Evolutionary conservation across 1,140 invertebrate genomes (phyloP).

Genomic region (Drosophila bocqueti): DNA sequence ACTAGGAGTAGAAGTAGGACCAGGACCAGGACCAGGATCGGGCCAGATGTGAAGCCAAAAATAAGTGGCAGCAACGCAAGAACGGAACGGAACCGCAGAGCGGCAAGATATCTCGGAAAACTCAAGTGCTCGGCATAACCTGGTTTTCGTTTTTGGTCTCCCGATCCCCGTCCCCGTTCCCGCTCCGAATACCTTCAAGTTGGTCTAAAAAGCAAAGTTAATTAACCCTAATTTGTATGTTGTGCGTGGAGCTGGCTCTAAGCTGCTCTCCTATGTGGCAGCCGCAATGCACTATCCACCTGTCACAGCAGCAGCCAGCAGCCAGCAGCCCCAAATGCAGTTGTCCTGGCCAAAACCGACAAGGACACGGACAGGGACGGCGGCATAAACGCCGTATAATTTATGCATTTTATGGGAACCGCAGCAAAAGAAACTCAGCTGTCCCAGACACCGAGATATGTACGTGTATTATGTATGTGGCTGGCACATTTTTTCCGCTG

Average conservation of each 20-base stretch:
- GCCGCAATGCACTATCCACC: slow-evolving; percentile 60
- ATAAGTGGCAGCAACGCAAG: slow-evolving; percentile 48
- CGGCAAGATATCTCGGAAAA: slow-evolving; percentile 10
- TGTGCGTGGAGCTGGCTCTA: slow-evolving; percentile 29
- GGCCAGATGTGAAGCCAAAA: slow-evolving; percentile 52
- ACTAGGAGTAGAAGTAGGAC: background rate
- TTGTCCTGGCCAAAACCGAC: slow-evolving; percentile 19
- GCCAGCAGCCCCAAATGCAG: slow-evolving; percentile 13
- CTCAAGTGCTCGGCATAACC: slow-evolving; percentile 55
- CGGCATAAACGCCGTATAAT: slow-evolving; percentile 75
- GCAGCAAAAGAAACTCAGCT: slow-evolving; percentile 72
- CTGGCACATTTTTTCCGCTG: slow-evolving; percentile 42
- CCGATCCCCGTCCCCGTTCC: background rate
- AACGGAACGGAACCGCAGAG: slow-evolving; percentile 21
- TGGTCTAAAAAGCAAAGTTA: slow-evolving; percentile 65
- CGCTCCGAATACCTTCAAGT: slow-evolving; percentile 24
- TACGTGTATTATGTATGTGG: slow-evolving; percentile 79
- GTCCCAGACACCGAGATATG: slow-evolving; percentile 75
- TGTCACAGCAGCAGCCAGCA: slow-evolving; percentile 44
- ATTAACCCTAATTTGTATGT: slow-evolving; percentile 77
- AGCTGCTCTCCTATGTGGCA: slow-evolving; percentile 27
- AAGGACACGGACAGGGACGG: slow-evolving; percentile 6
- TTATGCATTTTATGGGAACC: slow-evolving; percentile 80
- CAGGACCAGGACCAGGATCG: slow-evolving; percentile 7
- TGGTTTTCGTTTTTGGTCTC: slow-evolving; percentile 37